These are phyloP conservation scores for Bruchidius siliquastri DNA, from an alignment of 2,888 invertebrate species.

Conservation along the genomic window DNA sequence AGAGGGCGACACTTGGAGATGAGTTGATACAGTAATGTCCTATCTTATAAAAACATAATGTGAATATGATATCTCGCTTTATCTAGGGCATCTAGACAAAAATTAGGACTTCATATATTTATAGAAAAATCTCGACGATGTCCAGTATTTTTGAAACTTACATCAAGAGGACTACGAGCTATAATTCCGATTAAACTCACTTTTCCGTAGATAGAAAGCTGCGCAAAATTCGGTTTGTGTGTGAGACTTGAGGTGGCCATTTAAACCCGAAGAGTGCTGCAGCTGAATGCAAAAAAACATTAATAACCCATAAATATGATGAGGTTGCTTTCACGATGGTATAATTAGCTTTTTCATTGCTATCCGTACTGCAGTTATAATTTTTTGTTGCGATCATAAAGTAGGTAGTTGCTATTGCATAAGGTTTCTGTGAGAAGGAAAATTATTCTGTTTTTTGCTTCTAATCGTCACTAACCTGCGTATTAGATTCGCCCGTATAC, in stretches of 20 bases:
- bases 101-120: too few species aligned
- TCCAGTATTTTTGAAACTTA: too few species aligned
- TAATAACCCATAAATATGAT: neutral
- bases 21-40: too few species aligned
- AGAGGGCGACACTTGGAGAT: too few species aligned
- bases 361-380: neutral
- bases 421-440: neutral
- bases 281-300: neutral
- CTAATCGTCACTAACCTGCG: neutral
- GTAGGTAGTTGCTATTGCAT: neutral
- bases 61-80: too few species aligned
- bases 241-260: neutral
- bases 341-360: neutral
- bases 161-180: too few species aligned
- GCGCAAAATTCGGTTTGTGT: neutral
- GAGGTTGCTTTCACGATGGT: neutral
- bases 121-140: too few species aligned
- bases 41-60: too few species aligned
- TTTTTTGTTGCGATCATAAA: neutral
- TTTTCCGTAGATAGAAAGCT: neutral
- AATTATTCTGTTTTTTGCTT: neutral
- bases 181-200: too few species aligned
- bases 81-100: too few species aligned
- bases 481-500: neutral
- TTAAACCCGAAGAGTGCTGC: neutral